A percentile compares a stretch with the other conserved stretches of the same genome.
phyloP scores from a whole-genome alignment of 1,140 invertebrate species.

The Macrocentrus cingulum region DNA sequence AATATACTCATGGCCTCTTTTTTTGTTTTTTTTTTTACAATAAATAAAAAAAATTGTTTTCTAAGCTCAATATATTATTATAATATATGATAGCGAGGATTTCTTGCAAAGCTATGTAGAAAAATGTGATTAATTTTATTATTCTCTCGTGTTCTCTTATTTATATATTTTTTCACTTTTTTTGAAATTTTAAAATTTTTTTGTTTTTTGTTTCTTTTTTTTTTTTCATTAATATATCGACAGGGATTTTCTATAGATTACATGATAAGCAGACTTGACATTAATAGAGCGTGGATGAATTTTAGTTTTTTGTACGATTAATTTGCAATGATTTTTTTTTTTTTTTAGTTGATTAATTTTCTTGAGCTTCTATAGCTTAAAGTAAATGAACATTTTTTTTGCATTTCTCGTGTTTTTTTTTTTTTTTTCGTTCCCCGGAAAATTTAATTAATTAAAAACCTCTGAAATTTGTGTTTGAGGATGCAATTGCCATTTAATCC shows the following conservation, averaged over 20 bases:
- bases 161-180: not conserved
- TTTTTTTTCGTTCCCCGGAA: too few relatives aligned
- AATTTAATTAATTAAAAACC: too few relatives aligned
- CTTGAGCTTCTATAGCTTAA: slow-evolving; percentile 40
- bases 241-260: slow-evolving; percentile 23
- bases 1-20: too few relatives aligned
- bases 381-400: slow-evolving; percentile 40
- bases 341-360: slow-evolving; percentile 25
- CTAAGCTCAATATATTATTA: too few relatives aligned
- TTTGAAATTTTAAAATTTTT: too few relatives aligned
- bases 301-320: slow-evolving; percentile 37
- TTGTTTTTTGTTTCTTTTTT: not conserved
- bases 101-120: too few relatives aligned
- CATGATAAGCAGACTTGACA: slow-evolving; percentile 43
- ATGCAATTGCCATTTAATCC: too few relatives aligned
- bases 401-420: too few relatives aligned
- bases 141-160: not conserved
- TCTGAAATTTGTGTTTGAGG: too few relatives aligned
- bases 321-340: slow-evolving; percentile 39
- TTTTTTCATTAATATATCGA: slow-evolving; percentile 22
- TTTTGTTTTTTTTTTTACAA: too few relatives aligned
- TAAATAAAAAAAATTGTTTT: too few relatives aligned
- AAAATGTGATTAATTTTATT: slow-evolving; percentile 6
- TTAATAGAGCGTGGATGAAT: slow-evolving; percentile 33
- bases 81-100: too few relatives aligned